Evolutionary conservation across 1,140 invertebrate genomes (phyloP), one percentile per base, ranked within the genome.

Genomic region (Muscidifurax raptorellus): DNA sequence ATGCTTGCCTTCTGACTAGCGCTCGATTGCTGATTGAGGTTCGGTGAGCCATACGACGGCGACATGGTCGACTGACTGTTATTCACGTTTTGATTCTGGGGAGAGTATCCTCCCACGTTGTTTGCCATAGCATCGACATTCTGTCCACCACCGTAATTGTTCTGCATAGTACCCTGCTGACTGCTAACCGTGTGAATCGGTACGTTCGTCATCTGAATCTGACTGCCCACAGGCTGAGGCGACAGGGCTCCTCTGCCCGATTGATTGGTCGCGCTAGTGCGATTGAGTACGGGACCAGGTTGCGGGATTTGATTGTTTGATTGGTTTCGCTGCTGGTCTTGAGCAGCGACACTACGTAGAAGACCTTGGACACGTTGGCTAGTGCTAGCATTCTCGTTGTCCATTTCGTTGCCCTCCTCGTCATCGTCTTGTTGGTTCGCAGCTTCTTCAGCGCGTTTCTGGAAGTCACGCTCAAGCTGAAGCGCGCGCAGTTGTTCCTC

Each of bases 391-490:
- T 91, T 93, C 28, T 94, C 93, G 18, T 90, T 89, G 9, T 93
- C 92, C 13, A 92, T 44, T 66, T 93, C 92, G 44, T 92, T 93
- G 25, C 91, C 90, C 59, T 93, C 95, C 47, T 96, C 96, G 84
- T 97, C 96, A 28, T 97, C 96, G 72, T 98, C 97, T 87, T 97
- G 96, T 64, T 96, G 95, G 86, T 94, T 95, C 27, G 95, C 94
- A 59, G 94, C 94, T 90, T 97, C 96, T 89, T 96, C 96, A 5
- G 97, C 97, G 71, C 97, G 93, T 64, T 97, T 95, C 87, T 98
- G 97, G 90, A 98, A 98, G 90, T 98, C 97, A 85, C 96, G 94
- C 91, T 98, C 97, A 7, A 98, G 92, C 83, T 96, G 96, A 69
- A 98, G 92, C 9, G 97, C 96, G 80, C 97, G 94, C 25, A 98